Percentiles rank a stretch among this genome's conserved stretches.
Evolutionary conservation across 2,113 vertebrate genomes (phyloP).

Genomic region (Catharus minimus): DNA sequence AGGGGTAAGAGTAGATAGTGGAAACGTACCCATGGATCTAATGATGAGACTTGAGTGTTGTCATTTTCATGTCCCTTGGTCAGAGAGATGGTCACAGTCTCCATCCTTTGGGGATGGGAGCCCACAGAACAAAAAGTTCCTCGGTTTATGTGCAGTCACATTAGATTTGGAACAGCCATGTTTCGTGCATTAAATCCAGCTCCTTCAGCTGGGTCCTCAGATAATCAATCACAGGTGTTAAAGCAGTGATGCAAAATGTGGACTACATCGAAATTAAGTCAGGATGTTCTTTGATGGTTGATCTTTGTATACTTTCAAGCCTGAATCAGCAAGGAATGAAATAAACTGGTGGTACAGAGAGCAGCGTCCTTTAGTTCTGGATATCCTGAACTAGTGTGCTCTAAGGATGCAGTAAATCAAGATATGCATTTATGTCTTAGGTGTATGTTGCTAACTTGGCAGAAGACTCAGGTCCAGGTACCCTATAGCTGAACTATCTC

Average conservation of each 20-base stretch:
- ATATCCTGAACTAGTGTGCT: not conserved
- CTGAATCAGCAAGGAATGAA: not conserved
- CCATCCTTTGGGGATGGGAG: not conserved
- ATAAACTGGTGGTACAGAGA: not conserved
- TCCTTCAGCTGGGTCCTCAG: not conserved
- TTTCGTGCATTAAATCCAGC: not conserved
- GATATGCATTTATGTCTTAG: not conserved
- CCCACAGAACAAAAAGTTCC: not conserved
- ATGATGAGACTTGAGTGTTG: not conserved
- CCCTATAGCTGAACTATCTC: not conserved
- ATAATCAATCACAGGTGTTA: not conserved
- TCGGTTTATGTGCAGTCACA: rapidly evolving
- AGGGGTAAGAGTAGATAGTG: not conserved
- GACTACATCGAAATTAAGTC: not conserved
- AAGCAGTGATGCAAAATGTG: not conserved
- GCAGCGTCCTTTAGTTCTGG: not conserved
- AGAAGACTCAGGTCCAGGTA: not conserved
- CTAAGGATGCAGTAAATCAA: not conserved
- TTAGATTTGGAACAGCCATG: not conserved
- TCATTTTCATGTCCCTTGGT: rapidly evolving
- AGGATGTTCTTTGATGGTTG: not conserved
- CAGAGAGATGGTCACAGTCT: not conserved
- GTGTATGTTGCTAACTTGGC: not conserved
- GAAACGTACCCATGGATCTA: not conserved
- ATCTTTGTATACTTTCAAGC: not conserved